These are phyloP conservation scores for Blastobasis lacticolella DNA, from an alignment of 2,888 invertebrate genomes.

Conservation along the genomic window DNA sequence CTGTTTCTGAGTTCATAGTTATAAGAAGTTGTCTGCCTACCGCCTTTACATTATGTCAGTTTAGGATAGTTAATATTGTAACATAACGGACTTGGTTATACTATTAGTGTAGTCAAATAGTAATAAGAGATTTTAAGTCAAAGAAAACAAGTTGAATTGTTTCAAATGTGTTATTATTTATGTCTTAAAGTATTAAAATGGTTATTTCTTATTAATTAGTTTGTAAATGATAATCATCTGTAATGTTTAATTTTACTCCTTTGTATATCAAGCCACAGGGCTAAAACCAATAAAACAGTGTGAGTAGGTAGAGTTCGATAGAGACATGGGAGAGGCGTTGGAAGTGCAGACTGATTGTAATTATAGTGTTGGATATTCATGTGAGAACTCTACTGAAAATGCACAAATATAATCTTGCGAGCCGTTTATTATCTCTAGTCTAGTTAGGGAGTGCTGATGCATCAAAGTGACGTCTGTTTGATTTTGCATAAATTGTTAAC, in stretches of 20 bases:
- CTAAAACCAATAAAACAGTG: slow-evolving; percentile 60
- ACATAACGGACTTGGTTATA: slow-evolving; percentile 70
- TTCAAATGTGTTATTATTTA: slow-evolving; percentile 75
- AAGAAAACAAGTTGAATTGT: slow-evolving; percentile 74
- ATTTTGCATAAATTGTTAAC: neutral
- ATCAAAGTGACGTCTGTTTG: slow-evolving; percentile 1
- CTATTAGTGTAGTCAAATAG: slow-evolving; percentile 72
- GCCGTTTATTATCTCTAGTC: slow-evolving; percentile 14
- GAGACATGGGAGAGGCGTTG: slow-evolving; percentile 7
- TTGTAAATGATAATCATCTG: slow-evolving; percentile 68
- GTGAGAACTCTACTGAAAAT: neutral
- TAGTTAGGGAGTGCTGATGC: slow-evolving; percentile 8
- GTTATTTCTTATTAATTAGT: slow-evolving; percentile 75
- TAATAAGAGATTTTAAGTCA: slow-evolving; percentile 72
- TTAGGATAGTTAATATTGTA: slow-evolving; percentile 66
- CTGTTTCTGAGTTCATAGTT: slow-evolving; percentile 67
- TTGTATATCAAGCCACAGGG: slow-evolving; percentile 27
- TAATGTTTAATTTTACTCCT: slow-evolving; percentile 49
- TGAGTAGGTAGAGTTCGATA: slow-evolving; percentile 2
- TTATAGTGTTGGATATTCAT: neutral
- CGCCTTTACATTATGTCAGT: slow-evolving; percentile 73
- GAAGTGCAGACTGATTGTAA: slow-evolving; percentile 14
- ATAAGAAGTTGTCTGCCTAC: slow-evolving; percentile 71
- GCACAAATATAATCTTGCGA: slow-evolving; percentile 4
- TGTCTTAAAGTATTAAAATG: slow-evolving; percentile 75